A percentile compares a stretch with the other conserved stretches of the same genome.
phyloP scores from a whole-genome alignment of 1,140 invertebrate species.

The Acromyrmex echinatior region DNA sequence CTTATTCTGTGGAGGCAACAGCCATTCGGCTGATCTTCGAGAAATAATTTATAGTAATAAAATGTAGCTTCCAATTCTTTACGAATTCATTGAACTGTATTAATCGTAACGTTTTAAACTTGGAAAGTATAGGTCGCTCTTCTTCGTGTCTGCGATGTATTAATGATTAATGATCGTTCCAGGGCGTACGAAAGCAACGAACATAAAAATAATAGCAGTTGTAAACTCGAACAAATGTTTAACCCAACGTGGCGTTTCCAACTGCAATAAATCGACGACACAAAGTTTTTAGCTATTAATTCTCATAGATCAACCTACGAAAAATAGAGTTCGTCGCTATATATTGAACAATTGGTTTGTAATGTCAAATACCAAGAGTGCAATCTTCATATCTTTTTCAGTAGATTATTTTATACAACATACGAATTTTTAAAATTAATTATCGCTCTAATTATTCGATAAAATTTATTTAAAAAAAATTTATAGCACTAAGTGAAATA shows the following conservation, averaged over 20 bases:
- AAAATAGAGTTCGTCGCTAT: constrained; percentile 23
- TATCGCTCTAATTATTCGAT: not conserved
- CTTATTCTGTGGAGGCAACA: not conserved
- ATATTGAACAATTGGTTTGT: constrained; percentile 2
- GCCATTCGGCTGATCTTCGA: not conserved
- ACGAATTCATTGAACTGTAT: constrained; percentile 11
- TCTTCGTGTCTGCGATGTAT: constrained; percentile 18
- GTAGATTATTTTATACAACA: not conserved
- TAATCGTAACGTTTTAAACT: constrained; percentile 22
- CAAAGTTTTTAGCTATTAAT: constrained; percentile 51
- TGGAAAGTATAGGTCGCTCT: not conserved
- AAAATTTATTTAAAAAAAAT: not conserved
- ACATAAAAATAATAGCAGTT: constrained; percentile 54
- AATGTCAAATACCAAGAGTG: not conserved
- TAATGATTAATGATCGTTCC: constrained; percentile 39
- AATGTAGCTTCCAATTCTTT: not conserved
- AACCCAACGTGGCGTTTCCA: constrained; percentile 41
- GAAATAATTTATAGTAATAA: constrained; percentile 41
- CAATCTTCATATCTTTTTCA: not conserved
- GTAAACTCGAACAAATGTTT: constrained; percentile 59
- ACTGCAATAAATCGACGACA: constrained; percentile 49
- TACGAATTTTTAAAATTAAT: not conserved
- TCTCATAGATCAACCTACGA: constrained; percentile 32
- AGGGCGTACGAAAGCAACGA: constrained; percentile 18
- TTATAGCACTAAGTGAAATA: not conserved